These are phyloP conservation scores for Microcaecilia unicolor DNA, from an alignment of 2,797 vertebrate genomes.

Conservation along the genomic window DNA sequence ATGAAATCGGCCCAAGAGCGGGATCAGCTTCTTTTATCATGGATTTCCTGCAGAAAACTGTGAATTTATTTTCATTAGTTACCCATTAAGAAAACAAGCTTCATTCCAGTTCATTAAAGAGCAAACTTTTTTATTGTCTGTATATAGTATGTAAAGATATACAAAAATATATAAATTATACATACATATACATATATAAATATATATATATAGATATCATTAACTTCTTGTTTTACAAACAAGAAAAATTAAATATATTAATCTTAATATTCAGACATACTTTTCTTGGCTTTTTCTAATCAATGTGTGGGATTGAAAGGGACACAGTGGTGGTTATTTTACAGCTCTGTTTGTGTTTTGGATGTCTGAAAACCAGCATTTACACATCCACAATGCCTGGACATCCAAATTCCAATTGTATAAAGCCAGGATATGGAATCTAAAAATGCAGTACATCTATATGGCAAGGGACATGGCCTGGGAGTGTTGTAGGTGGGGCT, in stretches of 20 bases:
- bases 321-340: no score
- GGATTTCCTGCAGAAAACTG: conserved; percentile 14
- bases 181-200: conserved; percentile 23
- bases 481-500: no score
- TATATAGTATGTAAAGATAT: conserved; percentile 60
- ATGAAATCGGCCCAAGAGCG: background rate
- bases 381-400: no score
- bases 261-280: conserved; percentile 46
- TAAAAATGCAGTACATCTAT: no score
- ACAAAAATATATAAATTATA: conserved; percentile 54
- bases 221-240: conserved; percentile 66
- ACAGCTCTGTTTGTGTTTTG: no score
- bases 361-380: no score
- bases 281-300: conserved; percentile 25
- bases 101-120: no score
- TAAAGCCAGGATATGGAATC: no score
- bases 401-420: no score
- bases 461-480: no score
- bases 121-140: no score
- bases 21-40: conserved; percentile 4
- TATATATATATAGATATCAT: conserved; percentile 34
- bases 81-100: conserved; percentile 7
- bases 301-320: background rate
- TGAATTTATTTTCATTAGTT: conserved; percentile 17
- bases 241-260: conserved; percentile 59